These are phyloP conservation scores for Perca schrenkii DNA, from an alignment of 2,113 vertebrate species.

Conservation along the genomic window DNA sequence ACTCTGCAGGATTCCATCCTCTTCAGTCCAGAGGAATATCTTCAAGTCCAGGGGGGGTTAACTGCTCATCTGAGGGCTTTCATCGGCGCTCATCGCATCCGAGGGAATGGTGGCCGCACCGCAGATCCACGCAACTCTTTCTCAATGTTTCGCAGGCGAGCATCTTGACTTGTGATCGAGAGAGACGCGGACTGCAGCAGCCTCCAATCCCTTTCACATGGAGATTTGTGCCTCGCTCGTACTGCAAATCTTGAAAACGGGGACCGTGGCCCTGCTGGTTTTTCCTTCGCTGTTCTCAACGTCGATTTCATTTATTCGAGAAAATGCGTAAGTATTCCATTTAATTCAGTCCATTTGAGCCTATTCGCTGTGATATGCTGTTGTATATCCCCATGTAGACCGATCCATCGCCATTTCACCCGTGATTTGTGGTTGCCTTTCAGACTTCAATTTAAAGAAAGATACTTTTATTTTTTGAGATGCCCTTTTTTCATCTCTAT, in stretches of 20 bases:
- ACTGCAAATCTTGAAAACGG: slow-evolving; percentile 71
- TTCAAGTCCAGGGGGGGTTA: slow-evolving; percentile 51
- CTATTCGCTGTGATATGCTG: slow-evolving; percentile 16
- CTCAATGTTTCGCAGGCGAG: slow-evolving; percentile 64
- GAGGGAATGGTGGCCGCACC: slow-evolving; percentile 66
- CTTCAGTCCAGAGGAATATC: slow-evolving; percentile 75
- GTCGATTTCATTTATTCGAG: slow-evolving; percentile 70
- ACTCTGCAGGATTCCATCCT: slow-evolving; percentile 75
- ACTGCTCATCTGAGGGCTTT: slow-evolving; percentile 48
- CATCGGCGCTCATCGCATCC: slow-evolving; percentile 33
- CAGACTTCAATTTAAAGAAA: slow-evolving; percentile 34
- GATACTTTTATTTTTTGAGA: slow-evolving; percentile 31
- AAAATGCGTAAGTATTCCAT: slow-evolving; percentile 79
- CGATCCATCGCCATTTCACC: slow-evolving; percentile 49
- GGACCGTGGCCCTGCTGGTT: slow-evolving; percentile 73
- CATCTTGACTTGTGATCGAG: slow-evolving; percentile 72
- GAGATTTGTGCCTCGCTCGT: slow-evolving; percentile 71
- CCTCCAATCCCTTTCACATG: slow-evolving; percentile 69
- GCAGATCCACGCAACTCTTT: slow-evolving; percentile 71
- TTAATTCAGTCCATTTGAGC: slow-evolving; percentile 21
- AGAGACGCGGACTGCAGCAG: slow-evolving; percentile 76
- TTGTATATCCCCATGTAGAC: not conserved
- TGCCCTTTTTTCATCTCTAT: slow-evolving; percentile 2
- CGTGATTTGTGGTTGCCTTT: slow-evolving; percentile 13
- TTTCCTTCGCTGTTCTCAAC: slow-evolving; percentile 43